These are phyloP conservation scores for Chloebia gouldiae DNA, from an alignment of 2,113 vertebrate species.

Conservation along the genomic window DNA sequence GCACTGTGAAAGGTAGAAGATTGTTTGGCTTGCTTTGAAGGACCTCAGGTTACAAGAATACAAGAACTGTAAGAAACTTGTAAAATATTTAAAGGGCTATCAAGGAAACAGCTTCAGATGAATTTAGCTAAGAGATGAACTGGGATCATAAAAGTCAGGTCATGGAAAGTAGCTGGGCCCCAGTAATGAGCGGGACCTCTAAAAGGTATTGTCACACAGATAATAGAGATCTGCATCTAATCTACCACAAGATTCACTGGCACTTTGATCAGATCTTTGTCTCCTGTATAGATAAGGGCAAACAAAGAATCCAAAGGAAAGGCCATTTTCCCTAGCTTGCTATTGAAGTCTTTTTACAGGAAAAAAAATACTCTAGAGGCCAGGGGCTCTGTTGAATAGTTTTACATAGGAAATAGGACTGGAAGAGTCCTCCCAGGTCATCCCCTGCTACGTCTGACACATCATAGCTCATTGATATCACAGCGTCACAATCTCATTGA, in stretches of 20 bases:
- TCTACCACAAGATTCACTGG: conserved; percentile 40
- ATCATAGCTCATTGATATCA: conserved; percentile 42
- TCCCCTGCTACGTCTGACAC: not conserved
- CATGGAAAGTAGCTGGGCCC: conserved; percentile 1
- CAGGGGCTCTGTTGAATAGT: conserved; percentile 33
- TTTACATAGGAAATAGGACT: conserved; percentile 53
- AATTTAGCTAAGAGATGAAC: conserved; percentile 46
- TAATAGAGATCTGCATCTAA: conserved; percentile 54
- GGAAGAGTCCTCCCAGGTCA: conserved; percentile 48
- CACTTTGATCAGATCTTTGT: conserved; percentile 32
- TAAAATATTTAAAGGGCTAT: conserved; percentile 14
- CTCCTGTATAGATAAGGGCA: conserved; percentile 22
- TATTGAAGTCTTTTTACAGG: conserved; percentile 52
- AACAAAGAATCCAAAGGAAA: conserved; percentile 61
- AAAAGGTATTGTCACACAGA: conserved; percentile 27
- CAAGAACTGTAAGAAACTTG: not conserved
- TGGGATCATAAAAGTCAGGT: conserved; percentile 31
- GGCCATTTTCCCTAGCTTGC: conserved; percentile 33
- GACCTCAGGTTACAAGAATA: conserved; percentile 4
- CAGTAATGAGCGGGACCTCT: conserved; percentile 38
- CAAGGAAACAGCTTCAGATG: conserved; percentile 31
- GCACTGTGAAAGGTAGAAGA: not conserved
- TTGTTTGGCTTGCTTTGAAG: conserved; percentile 39
- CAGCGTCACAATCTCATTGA: conserved; percentile 58
- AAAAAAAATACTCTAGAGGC: conserved; percentile 44